phyloP scores from a whole-genome alignment of 2,113 vertebrate genomes.

The Bos indicus region DNA sequence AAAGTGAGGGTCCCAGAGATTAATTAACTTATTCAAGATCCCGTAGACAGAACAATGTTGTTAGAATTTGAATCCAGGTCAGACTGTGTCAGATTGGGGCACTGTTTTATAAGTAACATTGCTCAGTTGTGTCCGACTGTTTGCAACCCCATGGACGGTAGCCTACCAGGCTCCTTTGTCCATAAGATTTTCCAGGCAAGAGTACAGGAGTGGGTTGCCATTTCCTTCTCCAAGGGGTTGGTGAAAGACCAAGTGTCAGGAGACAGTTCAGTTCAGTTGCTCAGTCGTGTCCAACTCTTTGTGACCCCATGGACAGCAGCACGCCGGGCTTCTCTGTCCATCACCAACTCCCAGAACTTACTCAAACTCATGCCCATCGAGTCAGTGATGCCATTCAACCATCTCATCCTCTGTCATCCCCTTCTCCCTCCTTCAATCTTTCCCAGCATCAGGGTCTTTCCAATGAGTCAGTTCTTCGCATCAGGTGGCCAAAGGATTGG shows the following conservation, averaged over 20 bases:
- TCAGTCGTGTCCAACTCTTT: neutral
- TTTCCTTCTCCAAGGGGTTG: neutral
- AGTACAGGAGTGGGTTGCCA: neutral
- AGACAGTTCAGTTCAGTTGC: neutral
- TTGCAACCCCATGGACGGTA: neutral
- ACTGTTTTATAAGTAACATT: fast-evolving
- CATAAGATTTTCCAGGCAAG: neutral
- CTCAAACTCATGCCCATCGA: neutral
- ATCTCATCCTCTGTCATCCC: neutral
- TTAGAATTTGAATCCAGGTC: neutral
- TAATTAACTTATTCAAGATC: neutral
- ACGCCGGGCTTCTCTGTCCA: neutral
- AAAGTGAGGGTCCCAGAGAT: neutral
- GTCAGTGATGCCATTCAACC: neutral
- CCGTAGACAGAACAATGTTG: neutral
- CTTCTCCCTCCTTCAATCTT: neutral
- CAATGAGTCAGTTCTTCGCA: neutral
- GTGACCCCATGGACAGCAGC: neutral
- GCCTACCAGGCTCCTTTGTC: neutral
- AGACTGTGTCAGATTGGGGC: neutral
- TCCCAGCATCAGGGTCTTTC: neutral
- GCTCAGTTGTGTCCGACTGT: fast-evolving
- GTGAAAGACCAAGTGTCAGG: neutral
- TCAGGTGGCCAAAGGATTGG: neutral
- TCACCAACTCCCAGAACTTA: neutral